A percentile compares a stretch with the other conserved stretches of the same genome.
phyloP scores from a whole-genome alignment of 2,113 vertebrate genomes.

The Macaca fascicularis region T2T-MFA8v1.1 NC_088390.1:87115001-87115500 shows the following conservation, averaged over 20 bases:
- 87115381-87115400: background rate
- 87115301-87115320: background rate
- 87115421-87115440: rapidly evolving
- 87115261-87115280: rapidly evolving
- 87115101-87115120: background rate
- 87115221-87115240: background rate
- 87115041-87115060: background rate
- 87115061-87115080: background rate
- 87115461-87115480: background rate
- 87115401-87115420: background rate
- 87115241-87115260: background rate
- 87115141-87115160: background rate
- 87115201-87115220: too few species aligned
- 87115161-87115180: background rate
- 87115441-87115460: background rate
- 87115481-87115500: background rate
- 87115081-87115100: background rate
- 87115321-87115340: background rate
- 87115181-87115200: too few species aligned
- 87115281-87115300: rapidly evolving
- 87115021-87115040: background rate
- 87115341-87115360: background rate
- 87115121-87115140: background rate
- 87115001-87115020: rapidly evolving
- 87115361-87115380: background rate